phyloP scores from a whole-genome alignment of 53 echinoderm and acorn worm species.

The Luidia sarsii region DNA sequence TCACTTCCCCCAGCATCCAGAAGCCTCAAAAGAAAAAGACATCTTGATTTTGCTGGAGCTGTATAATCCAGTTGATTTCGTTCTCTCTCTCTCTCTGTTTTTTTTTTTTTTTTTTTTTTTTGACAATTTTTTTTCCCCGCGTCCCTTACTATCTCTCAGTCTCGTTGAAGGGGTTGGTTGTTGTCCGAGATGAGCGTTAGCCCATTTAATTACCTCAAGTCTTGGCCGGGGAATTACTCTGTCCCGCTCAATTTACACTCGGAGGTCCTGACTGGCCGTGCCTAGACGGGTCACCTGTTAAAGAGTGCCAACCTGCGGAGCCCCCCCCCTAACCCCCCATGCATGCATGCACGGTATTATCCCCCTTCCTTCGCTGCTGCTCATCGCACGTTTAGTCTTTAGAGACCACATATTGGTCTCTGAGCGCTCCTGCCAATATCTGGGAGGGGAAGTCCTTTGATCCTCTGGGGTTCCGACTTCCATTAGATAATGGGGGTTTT shows the following conservation, averaged over 20 bases:
- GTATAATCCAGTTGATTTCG: no score
- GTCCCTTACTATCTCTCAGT: background rate
- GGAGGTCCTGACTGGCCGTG: slow-evolving; percentile 15
- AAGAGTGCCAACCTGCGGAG: no score
- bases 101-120: background rate
- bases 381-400: background rate
- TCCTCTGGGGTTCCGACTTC: slow-evolving; percentile 17
- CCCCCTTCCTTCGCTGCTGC: background rate
- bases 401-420: no score
- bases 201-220: slow-evolving; percentile 49
- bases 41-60: no score
- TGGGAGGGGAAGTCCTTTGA: slow-evolving; percentile 9
- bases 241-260: slow-evolving; percentile 38
- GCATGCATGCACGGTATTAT: no score
- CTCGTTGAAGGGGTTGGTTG: no score
- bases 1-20: no score
- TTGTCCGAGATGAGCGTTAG: slow-evolving; percentile 29
- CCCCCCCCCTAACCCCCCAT: no score
- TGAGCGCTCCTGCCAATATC: no score
- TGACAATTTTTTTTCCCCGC: background rate
- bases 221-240: slow-evolving; percentile 45
- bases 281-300: slow-evolving; percentile 37
- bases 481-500: slow-evolving; percentile 24
- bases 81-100: background rate
- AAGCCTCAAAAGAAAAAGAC: background rate